Base-by-base conservation (phyloP, 2,888 invertebrate species). In the Pemphredon lugubris region DNA sequence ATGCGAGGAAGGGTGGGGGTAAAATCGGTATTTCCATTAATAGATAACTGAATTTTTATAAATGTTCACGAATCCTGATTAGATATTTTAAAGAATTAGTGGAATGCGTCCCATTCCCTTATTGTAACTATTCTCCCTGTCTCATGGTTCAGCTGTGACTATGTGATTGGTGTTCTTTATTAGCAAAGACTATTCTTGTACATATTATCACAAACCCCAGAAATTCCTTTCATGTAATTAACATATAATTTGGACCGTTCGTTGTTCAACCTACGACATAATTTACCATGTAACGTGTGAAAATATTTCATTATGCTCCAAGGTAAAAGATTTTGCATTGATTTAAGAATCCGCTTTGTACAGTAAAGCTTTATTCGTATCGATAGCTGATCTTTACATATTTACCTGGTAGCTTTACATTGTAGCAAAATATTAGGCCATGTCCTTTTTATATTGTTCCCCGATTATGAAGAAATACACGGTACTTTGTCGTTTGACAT, bases 341-440 rank as follows among this genome's bases (percentile, higher is more conserved):
- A 59, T 54, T 42, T 23, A 55, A 21, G 34, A 16, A 16, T 53
- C 39, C 18, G 71, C 71, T 71, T 71, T 69, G 71, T 71, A 69
- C 13, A 53, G 69, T 61, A 63, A 57, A 71, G 34, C 55, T 54
- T 57, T 16, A 58, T 55, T 18, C 23, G 63, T 13, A 42, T 20
- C 2, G 20, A 42, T 6, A 5, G 1, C 16, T 20, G 16, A 42
- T 42, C 16, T 42, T 42, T 1, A 34, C n/a, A 3, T 34, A 34
- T 9, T n/a, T 34, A 34, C 9, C 34, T 71, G 69, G 50, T 30
- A 51, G 69, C 50, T 69, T 61, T 53, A 13, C 47, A 57, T 42
- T 20, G 37, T 9, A 11, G 47, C 2, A 53, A 48, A 42, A 20
- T 26, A 26, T 11, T 48, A 69, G 57, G 69, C 55, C 69, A 68